phyloP scores from a whole-genome alignment of 2,113 vertebrate species.

The Myotis davidii region DNA sequence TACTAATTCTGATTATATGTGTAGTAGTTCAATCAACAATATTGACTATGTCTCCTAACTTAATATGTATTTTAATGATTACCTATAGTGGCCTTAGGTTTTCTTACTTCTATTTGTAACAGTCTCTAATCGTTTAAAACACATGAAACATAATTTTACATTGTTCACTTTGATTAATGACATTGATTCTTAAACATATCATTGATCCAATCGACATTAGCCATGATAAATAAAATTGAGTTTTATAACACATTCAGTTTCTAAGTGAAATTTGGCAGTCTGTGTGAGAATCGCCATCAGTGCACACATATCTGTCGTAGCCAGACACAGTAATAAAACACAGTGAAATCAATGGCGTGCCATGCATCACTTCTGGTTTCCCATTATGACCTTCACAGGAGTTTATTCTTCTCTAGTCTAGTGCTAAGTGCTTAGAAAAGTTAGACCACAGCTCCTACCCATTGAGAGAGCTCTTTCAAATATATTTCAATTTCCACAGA shows the following conservation, averaged over 20 bases:
- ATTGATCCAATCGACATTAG: neutral
- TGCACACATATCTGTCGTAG: fast-evolving
- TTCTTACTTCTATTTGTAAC: neutral
- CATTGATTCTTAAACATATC: neutral
- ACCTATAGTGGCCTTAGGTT: neutral
- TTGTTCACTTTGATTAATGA: neutral
- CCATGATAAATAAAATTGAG: neutral
- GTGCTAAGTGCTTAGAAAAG: neutral
- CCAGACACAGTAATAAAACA: neutral
- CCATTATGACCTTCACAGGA: neutral
- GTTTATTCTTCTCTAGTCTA: neutral
- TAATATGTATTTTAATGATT: neutral
- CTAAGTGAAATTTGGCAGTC: neutral
- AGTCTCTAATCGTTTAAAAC: neutral
- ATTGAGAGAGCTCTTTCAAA: neutral
- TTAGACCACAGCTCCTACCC: neutral
- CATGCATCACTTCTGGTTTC: neutral
- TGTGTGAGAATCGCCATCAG: neutral
- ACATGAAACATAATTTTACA: neutral
- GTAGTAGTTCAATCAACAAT: neutral
- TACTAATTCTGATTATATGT: neutral
- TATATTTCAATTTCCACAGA: neutral
- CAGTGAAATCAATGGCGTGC: neutral
- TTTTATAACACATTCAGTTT: conserved; percentile 6
- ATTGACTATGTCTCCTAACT: neutral